Evolutionary conservation across 2,888 invertebrate genomes (phyloP), one percentile per base, ranked within the genome.

Genomic region (Amblyjoppa proteus): DNA sequence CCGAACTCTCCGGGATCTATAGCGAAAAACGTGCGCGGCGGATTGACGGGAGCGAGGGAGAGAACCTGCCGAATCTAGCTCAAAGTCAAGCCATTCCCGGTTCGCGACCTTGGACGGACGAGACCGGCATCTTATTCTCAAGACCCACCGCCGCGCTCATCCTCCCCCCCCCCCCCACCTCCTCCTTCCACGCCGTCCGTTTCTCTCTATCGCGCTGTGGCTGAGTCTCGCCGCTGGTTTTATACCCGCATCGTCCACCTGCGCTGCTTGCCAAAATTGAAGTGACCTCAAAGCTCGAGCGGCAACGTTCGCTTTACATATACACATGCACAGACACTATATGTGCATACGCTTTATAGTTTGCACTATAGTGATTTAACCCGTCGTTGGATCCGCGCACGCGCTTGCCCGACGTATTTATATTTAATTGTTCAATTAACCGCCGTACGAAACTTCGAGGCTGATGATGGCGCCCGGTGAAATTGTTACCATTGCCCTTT

Each of bases 61-160:
- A 81, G 80, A 79, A 85, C 83, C 83, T 76, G 85, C 79, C 56
- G 79, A 84, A 84, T 84, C 64, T 81, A 78, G 77, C 77, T 77
- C 77, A 81, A 81, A 84, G 84, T 81, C 84, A 78, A 84, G 66
- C 71, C 45, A 78, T 61, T 81, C 74, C 51, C 70, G 38, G 71
- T 70, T 31, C 49, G 38, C 68, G 84, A 81, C 84, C 80, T 84
- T 81, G 80, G 76, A 73, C 76, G 71, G 71, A 80, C 79, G 75
- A 83, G 45, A 84, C 71, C 78, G 31, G 73, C 78, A 74, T 69
- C 80, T 80, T 80, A 80, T 84, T 84, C 84, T 56, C 84, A 71
- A 80, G 25, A 56, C 75, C 81, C 56, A 73, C 61, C 81, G 58
- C 66, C 70, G 41, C 49, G 25, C 34, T n/a, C 64, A 70, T 11